Base-by-base conservation (phyloP, 2,113 vertebrate species). In the Sialia sialis region DNA sequence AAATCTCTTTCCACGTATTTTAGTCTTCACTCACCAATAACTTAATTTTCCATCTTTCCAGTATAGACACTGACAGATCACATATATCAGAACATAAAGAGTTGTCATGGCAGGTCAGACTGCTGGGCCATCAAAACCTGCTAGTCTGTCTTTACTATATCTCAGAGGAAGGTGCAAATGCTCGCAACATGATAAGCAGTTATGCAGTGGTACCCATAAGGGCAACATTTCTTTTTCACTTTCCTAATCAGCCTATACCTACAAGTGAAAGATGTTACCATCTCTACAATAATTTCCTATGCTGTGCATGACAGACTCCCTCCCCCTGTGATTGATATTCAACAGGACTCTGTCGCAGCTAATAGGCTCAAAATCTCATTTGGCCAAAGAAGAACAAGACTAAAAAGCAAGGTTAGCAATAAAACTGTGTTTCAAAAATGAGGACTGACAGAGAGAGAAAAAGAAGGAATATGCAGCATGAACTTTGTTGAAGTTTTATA, bases 161-260 rank as follows among this genome's bases (percentile, higher is more conserved):
- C 87, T 92, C 92, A 91, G 73, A 93, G 66, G 89, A 93, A 96
- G 75, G 66, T 86, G 67, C 86, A 93, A 90, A 73, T 58, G 22
- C 34, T 54, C 52, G 30, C 80, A 87, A 95, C 3, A 6, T 4
- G 2, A 48, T 62, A 89, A 39, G 36, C 5, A 60, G 64, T 80
- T 87, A 91, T 23, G 41, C 54, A 78, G 29, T 21, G n/a, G 19
- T 22, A 58, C 34, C 64, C 73, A 49, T 15, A 55, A 77, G 49
- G 51, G 36, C 29, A 83, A 41, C 39, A 59, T 54, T 77, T 77
- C 52, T 62, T 94, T 86, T 87, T 38, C 51, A 44, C 41, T 88
- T 84, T 80, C 39, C 44, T 63, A 79, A 62, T 82, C 66, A 84
- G 36, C 14, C 77, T 52, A 19, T n/a, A 69, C 21, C 68, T 77